Conservation (phyloP, 2,797 vertebrate species). For the Podargus strigoides region DNA sequence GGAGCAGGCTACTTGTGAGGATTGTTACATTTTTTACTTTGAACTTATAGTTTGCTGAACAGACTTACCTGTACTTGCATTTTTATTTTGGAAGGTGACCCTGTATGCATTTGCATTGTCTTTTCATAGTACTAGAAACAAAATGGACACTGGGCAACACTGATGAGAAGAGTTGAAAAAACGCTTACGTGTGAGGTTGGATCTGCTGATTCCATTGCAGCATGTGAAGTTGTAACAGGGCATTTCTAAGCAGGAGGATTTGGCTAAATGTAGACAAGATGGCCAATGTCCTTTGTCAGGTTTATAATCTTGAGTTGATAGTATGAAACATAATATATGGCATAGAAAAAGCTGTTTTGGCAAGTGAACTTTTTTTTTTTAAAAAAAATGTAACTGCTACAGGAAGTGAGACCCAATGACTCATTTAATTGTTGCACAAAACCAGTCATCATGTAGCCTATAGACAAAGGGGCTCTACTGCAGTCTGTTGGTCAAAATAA, state of each 20-base stretch:
- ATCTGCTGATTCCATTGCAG: background rate
- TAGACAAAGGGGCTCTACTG: background rate
- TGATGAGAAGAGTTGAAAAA: background rate
- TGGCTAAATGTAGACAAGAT: background rate
- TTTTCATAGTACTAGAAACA: background rate
- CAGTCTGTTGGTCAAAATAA: conserved; percentile 22
- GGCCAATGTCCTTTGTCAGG: background rate
- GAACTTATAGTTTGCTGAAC: background rate
- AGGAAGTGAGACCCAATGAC: conserved; percentile 5
- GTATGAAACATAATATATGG: background rate
- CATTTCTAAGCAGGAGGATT: background rate
- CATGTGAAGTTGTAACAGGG: background rate
- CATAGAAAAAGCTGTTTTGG: background rate
- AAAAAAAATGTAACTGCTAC: background rate
- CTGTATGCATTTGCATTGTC: background rate
- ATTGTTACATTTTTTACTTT: background rate
- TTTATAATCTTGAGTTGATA: background rate
- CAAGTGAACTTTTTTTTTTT: background rate
- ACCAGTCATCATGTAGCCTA: background rate
- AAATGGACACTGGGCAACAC: background rate
- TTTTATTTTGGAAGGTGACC: background rate
- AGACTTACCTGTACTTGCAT: background rate
- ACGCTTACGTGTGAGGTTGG: background rate
- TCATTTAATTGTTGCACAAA: conserved; percentile 36
- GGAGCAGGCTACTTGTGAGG: background rate